A percentile compares a stretch with the other conserved stretches of the same genome.
phyloP scores from a whole-genome alignment of 2,888 invertebrate species.

The Orthosia cruda region DNA sequence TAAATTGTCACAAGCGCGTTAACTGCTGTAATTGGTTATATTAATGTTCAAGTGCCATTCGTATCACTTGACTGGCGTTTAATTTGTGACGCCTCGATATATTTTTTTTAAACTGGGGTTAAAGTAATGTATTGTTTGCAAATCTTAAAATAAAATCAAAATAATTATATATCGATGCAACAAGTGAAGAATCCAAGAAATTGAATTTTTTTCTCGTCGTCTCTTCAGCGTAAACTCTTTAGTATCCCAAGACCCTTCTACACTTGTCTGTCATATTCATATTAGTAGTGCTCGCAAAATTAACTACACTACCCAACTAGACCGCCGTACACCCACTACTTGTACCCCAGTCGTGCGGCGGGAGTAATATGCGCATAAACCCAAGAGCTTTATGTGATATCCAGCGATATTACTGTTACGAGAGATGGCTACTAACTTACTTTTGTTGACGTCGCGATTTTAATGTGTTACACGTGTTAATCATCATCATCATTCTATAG shows the following conservation, averaged over 20 bases:
- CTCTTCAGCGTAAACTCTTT: background rate
- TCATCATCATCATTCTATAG: too few relatives aligned
- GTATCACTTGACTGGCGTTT: too few relatives aligned
- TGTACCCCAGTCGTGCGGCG: conserved; percentile 65
- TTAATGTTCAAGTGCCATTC: too few relatives aligned
- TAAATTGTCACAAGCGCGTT: too few relatives aligned
- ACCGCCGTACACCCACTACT: conserved; percentile 59
- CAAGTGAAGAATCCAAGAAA: background rate
- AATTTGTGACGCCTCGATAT: too few relatives aligned
- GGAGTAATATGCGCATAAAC: conserved; percentile 79
- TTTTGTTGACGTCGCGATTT: conserved; percentile 71
- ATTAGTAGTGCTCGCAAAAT: background rate
- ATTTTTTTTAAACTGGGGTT: too few relatives aligned
- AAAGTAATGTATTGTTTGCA: too few relatives aligned
- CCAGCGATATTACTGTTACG: conserved; percentile 77
- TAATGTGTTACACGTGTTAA: conserved; percentile 59
- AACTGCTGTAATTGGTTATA: too few relatives aligned
- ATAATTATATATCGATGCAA: too few relatives aligned
- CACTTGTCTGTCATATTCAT: background rate
- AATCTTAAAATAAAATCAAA: too few relatives aligned
- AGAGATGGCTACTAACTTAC: conserved; percentile 73
- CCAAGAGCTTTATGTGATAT: conserved; percentile 79
- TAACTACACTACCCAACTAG: conserved; percentile 15
- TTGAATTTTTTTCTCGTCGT: background rate
- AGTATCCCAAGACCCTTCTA: background rate